Evolutionary conservation across 2,888 invertebrate genomes (phyloP).

Genomic region (Sturmia bella): DNA sequence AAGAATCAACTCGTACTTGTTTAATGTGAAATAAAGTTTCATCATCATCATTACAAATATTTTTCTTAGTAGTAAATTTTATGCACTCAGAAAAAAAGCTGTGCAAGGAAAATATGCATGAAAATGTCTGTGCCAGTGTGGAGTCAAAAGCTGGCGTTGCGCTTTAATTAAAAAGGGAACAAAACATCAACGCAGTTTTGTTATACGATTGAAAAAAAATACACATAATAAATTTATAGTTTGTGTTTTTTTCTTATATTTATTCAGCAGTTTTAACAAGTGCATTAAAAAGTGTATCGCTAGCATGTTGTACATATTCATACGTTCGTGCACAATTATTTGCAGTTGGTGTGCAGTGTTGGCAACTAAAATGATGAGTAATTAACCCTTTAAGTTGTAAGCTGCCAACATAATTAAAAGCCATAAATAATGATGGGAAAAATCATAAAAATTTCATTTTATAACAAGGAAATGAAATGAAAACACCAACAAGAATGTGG

Average conservation of each 20-base stretch:
- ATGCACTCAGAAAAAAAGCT: background rate
- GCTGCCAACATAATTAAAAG: conserved; percentile 48
- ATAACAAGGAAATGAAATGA: conserved; percentile 31
- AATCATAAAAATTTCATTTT: conserved; percentile 27
- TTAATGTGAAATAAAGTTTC: conserved; percentile 48
- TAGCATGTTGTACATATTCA: background rate
- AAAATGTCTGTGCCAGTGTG: background rate
- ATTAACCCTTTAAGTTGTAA: conserved; percentile 59
- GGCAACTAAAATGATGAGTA: conserved; percentile 40
- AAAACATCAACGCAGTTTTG: conserved; percentile 55
- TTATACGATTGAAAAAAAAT: conserved; percentile 12
- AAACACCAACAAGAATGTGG: conserved; percentile 12
- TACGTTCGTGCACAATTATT: conserved; percentile 1
- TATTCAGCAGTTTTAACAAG: background rate
- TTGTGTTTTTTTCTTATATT: conserved; percentile 1
- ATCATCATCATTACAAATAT: conserved; percentile 41
- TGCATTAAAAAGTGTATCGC: conserved; percentile 3
- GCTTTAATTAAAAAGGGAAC: conserved; percentile 68
- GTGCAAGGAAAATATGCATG: background rate
- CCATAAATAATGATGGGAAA: conserved; percentile 59
- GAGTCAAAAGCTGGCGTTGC: conserved; percentile 33
- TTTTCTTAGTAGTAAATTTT: conserved; percentile 21
- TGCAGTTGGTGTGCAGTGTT: conserved; percentile 25
- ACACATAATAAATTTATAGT: conserved; percentile 5
- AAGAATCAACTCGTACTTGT: conserved; percentile 46